A percentile compares a stretch with the other conserved stretches of the same genome.
phyloP scores from a whole-genome alignment of 1,140 invertebrate species.

The Laupala kohalensis region DNA sequence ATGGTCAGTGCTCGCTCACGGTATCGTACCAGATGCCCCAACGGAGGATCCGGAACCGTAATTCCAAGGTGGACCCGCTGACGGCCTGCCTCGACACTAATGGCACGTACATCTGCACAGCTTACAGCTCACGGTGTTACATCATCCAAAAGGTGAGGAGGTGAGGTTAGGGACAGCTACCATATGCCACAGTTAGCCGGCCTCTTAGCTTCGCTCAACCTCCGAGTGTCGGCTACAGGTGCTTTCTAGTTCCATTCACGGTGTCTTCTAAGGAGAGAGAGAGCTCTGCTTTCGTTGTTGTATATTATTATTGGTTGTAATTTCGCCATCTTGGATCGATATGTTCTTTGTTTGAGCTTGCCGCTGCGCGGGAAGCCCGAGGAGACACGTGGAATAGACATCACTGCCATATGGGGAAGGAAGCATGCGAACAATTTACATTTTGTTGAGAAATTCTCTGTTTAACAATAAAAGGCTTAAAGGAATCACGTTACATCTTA shows the following conservation, averaged over 20 bases:
- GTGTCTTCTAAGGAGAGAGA: not conserved
- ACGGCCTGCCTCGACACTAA: slow-evolving; percentile 38
- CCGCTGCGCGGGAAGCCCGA: slow-evolving; percentile 7
- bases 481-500: no score
- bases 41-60: slow-evolving; percentile 17
- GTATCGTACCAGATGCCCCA: slow-evolving; percentile 23
- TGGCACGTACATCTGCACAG: slow-evolving; percentile 43
- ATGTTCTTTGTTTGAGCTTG: slow-evolving; percentile 8
- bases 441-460: no score
- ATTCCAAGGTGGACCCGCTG: slow-evolving; percentile 26
- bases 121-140: slow-evolving; percentile 42
- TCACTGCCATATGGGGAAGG: slow-evolving; percentile 14
- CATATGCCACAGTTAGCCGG: slow-evolving; percentile 15
- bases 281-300: not conserved
- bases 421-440: no score
- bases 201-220: not conserved
- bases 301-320: not conserved
- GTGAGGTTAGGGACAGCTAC: slow-evolving; percentile 23
- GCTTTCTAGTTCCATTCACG: not conserved
- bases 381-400: slow-evolving; percentile 13
- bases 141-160: slow-evolving; percentile 46
- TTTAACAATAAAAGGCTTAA: no score
- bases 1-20: slow-evolving; percentile 18
- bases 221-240: not conserved
- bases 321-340: slow-evolving; percentile 22